Conservation (phyloP, 2,888 invertebrate genomes). For the Ephialtes manifestator region DNA sequence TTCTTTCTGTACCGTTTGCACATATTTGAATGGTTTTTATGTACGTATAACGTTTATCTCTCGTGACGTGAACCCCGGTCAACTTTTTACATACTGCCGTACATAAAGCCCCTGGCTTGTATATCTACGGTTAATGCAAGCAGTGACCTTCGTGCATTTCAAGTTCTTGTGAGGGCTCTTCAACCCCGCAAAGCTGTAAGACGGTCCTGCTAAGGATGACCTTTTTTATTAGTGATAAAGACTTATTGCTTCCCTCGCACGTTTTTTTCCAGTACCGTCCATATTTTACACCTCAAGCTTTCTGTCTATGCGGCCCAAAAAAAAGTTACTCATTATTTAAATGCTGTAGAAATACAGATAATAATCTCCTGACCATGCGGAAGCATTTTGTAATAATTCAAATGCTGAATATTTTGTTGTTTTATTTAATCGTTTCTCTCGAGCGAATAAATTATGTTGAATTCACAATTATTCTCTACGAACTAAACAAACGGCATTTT, state of each 20-base stretch:
- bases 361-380: too few relatives aligned
- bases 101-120: neutral
- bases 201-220: neutral
- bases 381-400: too few relatives aligned
- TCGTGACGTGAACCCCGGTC: neutral
- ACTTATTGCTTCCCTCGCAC: slow-evolving; percentile 13
- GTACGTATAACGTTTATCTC: slow-evolving; percentile 18
- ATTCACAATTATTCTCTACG: too few relatives aligned
- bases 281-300: neutral
- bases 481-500: too few relatives aligned
- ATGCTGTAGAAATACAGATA: neutral
- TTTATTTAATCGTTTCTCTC: too few relatives aligned
- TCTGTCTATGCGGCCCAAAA: neutral
- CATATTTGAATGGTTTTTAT: neutral
- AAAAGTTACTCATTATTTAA: neutral
- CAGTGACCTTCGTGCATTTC: slow-evolving; percentile 5
- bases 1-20: neutral
- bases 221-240: slow-evolving; percentile 30
- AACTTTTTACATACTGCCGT: slow-evolving; percentile 8
- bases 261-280: neutral
- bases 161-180: slow-evolving; percentile 8
- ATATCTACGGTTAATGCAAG: slow-evolving; percentile 9
- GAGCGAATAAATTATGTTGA: too few relatives aligned
- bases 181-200: neutral
- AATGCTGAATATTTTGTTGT: too few relatives aligned